Conservation (phyloP, 2,113 vertebrate species). For the Leptodactylus fuscus region DNA sequence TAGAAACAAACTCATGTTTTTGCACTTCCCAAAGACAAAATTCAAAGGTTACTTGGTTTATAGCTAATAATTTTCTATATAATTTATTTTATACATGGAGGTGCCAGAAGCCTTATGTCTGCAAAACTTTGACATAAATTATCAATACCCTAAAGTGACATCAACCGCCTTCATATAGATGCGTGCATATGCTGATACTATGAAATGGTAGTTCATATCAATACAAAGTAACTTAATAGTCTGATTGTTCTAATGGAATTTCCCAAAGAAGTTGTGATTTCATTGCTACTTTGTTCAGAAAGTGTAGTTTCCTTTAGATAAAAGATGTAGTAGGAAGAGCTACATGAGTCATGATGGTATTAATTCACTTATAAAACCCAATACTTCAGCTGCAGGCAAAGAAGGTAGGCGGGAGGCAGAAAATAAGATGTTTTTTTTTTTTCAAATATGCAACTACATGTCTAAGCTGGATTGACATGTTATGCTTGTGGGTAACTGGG, state of each 20-base stretch:
- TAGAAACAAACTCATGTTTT: no score
- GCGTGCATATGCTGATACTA: not conserved
- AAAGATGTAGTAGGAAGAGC: conserved; percentile 9
- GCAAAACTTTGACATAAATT: not conserved
- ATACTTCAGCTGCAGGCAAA: conserved; percentile 15
- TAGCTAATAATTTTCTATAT: not conserved
- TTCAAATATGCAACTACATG: conserved; percentile 17
- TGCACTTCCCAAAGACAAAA: not conserved
- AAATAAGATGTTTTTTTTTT: conserved; percentile 26
- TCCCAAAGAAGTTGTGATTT: not conserved
- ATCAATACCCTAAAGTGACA: conserved; percentile 21
- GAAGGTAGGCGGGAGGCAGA: conserved; percentile 12
- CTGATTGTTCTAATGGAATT: conserved; percentile 9
- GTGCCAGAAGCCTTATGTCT: not conserved
- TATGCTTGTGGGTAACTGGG: conserved; percentile 21
- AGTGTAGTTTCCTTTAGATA: not conserved
- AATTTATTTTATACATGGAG: not conserved
- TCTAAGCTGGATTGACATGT: conserved; percentile 27
- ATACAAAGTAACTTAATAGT: conserved; percentile 20
- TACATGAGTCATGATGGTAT: conserved; percentile 10
- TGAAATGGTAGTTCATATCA: conserved; percentile 3
- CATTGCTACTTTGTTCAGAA: conserved; percentile 19
- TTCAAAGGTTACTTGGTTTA: not conserved
- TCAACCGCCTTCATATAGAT: not conserved
- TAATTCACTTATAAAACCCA: not conserved